These are phyloP conservation scores for Gila orcuttii DNA, from an alignment of 2,113 vertebrate genomes.

Conservation along the genomic window DNA sequence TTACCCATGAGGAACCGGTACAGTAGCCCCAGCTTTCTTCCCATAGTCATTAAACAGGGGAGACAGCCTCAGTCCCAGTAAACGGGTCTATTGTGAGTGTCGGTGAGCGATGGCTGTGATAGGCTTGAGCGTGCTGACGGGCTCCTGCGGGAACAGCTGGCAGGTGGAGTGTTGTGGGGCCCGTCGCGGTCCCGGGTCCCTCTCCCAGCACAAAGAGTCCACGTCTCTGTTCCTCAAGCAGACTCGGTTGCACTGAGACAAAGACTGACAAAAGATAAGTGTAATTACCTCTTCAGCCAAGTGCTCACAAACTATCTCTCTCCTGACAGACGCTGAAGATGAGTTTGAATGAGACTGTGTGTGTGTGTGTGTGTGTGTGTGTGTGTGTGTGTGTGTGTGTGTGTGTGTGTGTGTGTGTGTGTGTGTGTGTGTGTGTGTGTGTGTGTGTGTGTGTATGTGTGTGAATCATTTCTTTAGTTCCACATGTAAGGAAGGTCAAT, in stretches of 20 bases:
- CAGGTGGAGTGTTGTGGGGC: slow-evolving; percentile 70
- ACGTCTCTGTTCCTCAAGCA: slow-evolving; percentile 79
- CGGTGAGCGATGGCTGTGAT: slow-evolving; percentile 39
- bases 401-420: slow-evolving; percentile 8
- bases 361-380: slow-evolving; percentile 1
- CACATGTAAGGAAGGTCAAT: neutral
- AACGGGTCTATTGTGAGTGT: slow-evolving; percentile 52
- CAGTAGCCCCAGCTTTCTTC: slow-evolving; percentile 28
- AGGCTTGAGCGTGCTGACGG: neutral
- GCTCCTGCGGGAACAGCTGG: slow-evolving; percentile 80
- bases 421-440: neutral
- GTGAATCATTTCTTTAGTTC: neutral
- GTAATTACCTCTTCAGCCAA: slow-evolving; percentile 94
- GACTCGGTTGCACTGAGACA: slow-evolving; percentile 85
- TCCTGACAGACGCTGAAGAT: slow-evolving; percentile 81
- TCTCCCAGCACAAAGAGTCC: slow-evolving; percentile 78
- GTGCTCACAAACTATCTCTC: slow-evolving; percentile 84
- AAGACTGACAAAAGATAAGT: slow-evolving; percentile 92
- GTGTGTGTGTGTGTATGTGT: neutral
- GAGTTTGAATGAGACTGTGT: slow-evolving; percentile 63
- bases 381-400: slow-evolving; percentile 9
- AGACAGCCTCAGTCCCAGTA: slow-evolving; percentile 46
- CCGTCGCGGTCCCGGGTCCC: slow-evolving; percentile 56
- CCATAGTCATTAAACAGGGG: slow-evolving; percentile 21
- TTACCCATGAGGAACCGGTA: slow-evolving; percentile 47